Conservation (phyloP, 1,140 invertebrate species). For the Ceratina japonica region DNA sequence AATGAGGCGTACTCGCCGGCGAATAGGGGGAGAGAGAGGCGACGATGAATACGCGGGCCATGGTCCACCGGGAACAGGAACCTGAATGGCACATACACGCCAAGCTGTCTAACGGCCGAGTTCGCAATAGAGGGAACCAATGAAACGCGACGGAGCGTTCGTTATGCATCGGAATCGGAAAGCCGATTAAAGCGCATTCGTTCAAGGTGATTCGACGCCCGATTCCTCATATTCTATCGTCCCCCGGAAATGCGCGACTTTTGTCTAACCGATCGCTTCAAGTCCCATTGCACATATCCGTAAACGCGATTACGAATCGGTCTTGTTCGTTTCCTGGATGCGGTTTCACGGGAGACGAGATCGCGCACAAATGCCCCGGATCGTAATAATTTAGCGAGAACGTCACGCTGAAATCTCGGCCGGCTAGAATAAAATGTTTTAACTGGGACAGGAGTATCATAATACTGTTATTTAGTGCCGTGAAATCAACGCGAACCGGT, state of each 20-base stretch:
- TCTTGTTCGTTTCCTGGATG: too few species aligned
- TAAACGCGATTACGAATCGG: too few species aligned
- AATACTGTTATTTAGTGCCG: too few species aligned
- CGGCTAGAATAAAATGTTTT: too few species aligned
- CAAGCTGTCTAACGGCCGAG: conserved; percentile 14
- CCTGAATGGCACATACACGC: conserved; percentile 30
- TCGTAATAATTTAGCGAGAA: too few species aligned
- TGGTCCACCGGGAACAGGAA: conserved; percentile 36
- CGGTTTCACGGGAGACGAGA: too few species aligned
- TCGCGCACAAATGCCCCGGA: too few species aligned
- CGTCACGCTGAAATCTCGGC: too few species aligned
- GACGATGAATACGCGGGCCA: conserved; percentile 35
- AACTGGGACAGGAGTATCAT: too few species aligned
- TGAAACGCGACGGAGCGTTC: conserved; percentile 34
- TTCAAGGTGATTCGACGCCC: neutral
- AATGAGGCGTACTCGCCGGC: conserved; percentile 65
- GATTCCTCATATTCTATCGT: neutral
- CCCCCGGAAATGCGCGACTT: neutral
- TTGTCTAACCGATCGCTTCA: neutral
- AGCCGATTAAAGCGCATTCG: neutral
- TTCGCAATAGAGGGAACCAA: neutral
- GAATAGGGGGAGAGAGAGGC: conserved; percentile 27
- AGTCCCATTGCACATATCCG: too few species aligned
- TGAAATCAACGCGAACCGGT: too few species aligned
- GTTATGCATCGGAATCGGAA: conserved; percentile 4